Evolutionary conservation across 2,888 invertebrate species (phyloP), one percentile per base, ranked within the genome.

Genomic region (Lamellibrachia satsuma): DNA sequence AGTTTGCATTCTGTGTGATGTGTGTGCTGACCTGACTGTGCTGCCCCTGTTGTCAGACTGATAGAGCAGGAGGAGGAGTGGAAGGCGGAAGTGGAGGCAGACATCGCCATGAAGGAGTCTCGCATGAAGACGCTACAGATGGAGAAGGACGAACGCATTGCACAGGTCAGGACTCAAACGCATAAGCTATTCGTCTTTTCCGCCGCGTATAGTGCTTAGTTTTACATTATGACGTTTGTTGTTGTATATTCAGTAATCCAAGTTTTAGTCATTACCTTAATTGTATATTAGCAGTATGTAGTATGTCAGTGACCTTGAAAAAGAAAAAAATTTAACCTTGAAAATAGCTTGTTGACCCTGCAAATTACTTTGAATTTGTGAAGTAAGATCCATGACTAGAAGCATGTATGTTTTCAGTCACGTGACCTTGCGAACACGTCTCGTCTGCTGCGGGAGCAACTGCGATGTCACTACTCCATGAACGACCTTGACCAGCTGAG

Each of bases 351-450:
- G 11, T 75, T 75, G 6, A 11, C 75, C 75, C 6, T 75, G 22
- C 55, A 9, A 55, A 7, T 55, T 39, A 39, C 39, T 39, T 39
- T 39, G 60, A 4, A 15, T 4, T 60, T 60, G 11, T 15, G 1
- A 60, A 11, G 75, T 6, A 75, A 75, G 75, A 75, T 75, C 22
- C 75, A 75, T 22, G 75, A 75, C 75, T 75, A 15, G 22, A 15
- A 75, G 75, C 0, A n/a, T 75, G 75, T 75, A n/a, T 57, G 57
- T 60, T 94, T 94, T 75, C 95, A 96, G 96, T 95, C 95, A 3
- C 93, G 95, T n/a, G 94, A 94, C 11, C 94, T 95, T 93, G 96
- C 96, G 3, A 94, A 95, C 90, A 94, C 94, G n/a, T 95, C 95
- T 7, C 95, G 95, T 92, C 93, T 94, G 27, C 94, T 96, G 60